Evolutionary conservation across 2,888 invertebrate genomes (phyloP), one percentile per base, ranked within the genome.

Genomic region (Clanis bilineata): DNA sequence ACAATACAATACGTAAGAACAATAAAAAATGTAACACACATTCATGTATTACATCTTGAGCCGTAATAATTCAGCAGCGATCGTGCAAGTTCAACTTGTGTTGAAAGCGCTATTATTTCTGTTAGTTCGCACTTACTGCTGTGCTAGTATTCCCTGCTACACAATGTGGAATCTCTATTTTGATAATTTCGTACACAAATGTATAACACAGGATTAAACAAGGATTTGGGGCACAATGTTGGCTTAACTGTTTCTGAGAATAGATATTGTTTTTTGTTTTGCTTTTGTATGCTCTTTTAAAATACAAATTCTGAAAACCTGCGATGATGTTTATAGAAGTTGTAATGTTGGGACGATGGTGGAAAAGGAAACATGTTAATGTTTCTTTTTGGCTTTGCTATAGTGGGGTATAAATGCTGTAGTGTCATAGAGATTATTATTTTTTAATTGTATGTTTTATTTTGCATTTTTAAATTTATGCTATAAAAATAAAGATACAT

Each of bases 81-180:
- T 71, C 71, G 70, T 74, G 62, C 66, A 65, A 69, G 65, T 58
- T 62, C 60, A 62, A 69, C 63, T 51, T 63, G 64, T 65, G 68
- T 67, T 66, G 68, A 68, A 65, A 67, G 69, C 60, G 65, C 68
- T 66, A 72, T 75, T 74, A 78, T 69, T 76, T 73, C 68, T 73
- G 71, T 71, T 63, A 64, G 64, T 63, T 63, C 71, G 68, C 71
- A 71, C 69, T 74, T 64, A 56, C 43, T 61, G 61, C 69, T 68
- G 70, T 1, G 1, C 5, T 32, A 75, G 69, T 71, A 74, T 76
- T 70, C 76, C 77, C 75, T 71, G 9, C 9, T 51, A 51, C 15
- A 28, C 15, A 32, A 32, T 51, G 18, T 51, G 28, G 18, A 51
- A 32, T 32, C 3, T 32, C 28, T 28, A 51, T 28, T 28, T 15